These are phyloP conservation scores for Drosophila sp. DNA, from an alignment of 1,140 invertebrate species.

Conservation along the genomic window DNA sequence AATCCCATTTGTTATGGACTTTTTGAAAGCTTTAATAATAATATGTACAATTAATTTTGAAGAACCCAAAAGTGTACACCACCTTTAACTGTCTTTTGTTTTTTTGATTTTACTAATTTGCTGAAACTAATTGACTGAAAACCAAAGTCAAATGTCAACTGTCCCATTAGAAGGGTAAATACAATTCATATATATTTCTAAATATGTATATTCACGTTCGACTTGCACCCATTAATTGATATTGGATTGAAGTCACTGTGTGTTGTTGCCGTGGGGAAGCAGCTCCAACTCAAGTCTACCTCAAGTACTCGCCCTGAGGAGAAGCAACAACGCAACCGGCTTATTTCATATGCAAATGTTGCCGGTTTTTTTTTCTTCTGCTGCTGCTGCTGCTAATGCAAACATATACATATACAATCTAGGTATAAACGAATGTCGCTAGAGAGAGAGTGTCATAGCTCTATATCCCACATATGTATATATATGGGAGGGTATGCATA, in stretches of 20 bases:
- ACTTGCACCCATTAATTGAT: conserved; percentile 40
- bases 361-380: conserved; percentile 15
- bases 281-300: conserved; percentile 17
- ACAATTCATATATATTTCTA: conserved; percentile 11
- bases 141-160: conserved; percentile 45
- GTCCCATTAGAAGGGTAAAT: conserved; percentile 68
- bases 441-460: neutral
- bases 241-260: conserved; percentile 38
- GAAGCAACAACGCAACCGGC: conserved; percentile 33
- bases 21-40: conserved; percentile 21
- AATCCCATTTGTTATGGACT: conserved; percentile 50
- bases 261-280: conserved; percentile 44
- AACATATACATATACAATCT: neutral
- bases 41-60: conserved; percentile 8
- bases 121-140: neutral
- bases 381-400: conserved; percentile 5
- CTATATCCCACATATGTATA: neutral
- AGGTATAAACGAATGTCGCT: neutral
- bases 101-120: neutral
- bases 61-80: neutral
- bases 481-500: neutral
- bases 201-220: neutral
- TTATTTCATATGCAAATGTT: conserved; percentile 67
- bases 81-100: neutral
- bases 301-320: conserved; percentile 4